Evolutionary conservation across 2,888 invertebrate species (phyloP).

Genomic region (Eilema caniola): DNA sequence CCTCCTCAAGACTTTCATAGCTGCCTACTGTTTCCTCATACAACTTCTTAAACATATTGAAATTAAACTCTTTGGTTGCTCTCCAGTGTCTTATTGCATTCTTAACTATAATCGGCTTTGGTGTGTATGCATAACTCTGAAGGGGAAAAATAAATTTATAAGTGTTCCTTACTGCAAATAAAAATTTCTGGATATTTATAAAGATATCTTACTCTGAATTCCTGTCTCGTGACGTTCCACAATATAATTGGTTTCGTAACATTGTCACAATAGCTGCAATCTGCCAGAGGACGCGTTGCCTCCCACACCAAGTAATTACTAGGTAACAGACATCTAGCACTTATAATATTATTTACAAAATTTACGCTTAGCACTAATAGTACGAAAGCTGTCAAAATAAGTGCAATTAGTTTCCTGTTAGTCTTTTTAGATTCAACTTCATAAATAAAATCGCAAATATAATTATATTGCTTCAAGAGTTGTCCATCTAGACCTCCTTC

Average conservation of each 20-base stretch:
- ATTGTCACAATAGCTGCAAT: slow-evolving; percentile 92
- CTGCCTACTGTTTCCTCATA: slow-evolving; percentile 90
- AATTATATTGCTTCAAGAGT: slow-evolving; percentile 63
- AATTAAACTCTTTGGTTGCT: slow-evolving; percentile 89
- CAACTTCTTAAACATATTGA: slow-evolving; percentile 89
- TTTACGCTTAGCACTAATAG: slow-evolving; percentile 61
- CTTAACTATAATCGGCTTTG: slow-evolving; percentile 93
- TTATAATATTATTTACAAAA: slow-evolving; percentile 74
- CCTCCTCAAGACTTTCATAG: slow-evolving; percentile 91
- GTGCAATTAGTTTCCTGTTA: slow-evolving; percentile 59
- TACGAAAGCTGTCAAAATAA: slow-evolving; percentile 57
- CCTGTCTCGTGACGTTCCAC: slow-evolving; percentile 89
- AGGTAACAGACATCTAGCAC: slow-evolving; percentile 91
- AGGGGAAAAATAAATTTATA: slow-evolving; percentile 35
- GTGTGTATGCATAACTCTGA: slow-evolving; percentile 91
- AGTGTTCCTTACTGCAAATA: slow-evolving; percentile 14
- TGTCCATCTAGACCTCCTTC: slow-evolving; percentile 61
- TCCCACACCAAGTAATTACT: slow-evolving; percentile 96
- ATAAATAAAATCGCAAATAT: slow-evolving; percentile 61
- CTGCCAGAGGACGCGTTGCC: slow-evolving; percentile 93
- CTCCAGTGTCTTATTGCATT: slow-evolving; percentile 92
- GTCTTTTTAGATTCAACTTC: slow-evolving; percentile 52
- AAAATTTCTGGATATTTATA: slow-evolving; percentile 23
- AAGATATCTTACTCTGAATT: slow-evolving; percentile 85
- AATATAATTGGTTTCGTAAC: slow-evolving; percentile 90